Evolutionary conservation across 2,888 invertebrate species (phyloP), one percentile per base, ranked within the genome.

Genomic region (Clepsis dumicolana): DNA sequence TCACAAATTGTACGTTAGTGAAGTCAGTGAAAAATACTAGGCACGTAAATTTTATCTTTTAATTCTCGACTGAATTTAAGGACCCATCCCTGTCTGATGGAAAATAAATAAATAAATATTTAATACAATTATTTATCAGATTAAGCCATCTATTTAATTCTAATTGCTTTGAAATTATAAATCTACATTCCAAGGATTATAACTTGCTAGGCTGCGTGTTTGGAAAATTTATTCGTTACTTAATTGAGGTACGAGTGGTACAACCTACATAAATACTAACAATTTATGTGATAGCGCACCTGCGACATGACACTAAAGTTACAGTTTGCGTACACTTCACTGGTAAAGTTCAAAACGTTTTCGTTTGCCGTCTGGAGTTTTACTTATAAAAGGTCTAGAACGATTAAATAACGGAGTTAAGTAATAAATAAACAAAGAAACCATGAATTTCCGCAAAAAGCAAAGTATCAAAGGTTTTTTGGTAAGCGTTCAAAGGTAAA

Each of bases 211-310:
- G 59, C 59, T 52, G 64, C 68, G 68, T 68, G 68, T 59, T 68
- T 57, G 68, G 63, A 52, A 52, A 64, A 68, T 68, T 68, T 68
- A 68, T 63, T 68, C 68, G 63, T 53, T 64, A 29, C 59, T 68
- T 68, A 68, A 68, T 68, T 64, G 64, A 68, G 59, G 68, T 68
- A 68, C 68, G 57, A 38, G 59, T 56, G 35, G 61, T 53, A 59
- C 68, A 68, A 59, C 68, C 68, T 68, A 68, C 68, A 68, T 68
- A 64, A 68, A 68, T 64, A 68, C 41, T 64, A 32, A 21, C 64
- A 68, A 68, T 68, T 68, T 68, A 68, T 68, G 68, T 57, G 57
- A 18, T 57, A 63, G 41, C 12, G 32, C 64, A 64, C 64, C 68
- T 68, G 68, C 63, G 64, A 57, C 63, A 35, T 52, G 59, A 32